A percentile compares a stretch with the other conserved stretches of the same genome.
Evolutionary conservation across 1,140 invertebrate genomes (phyloP).

Genomic region (Orius laevigatus): DNA sequence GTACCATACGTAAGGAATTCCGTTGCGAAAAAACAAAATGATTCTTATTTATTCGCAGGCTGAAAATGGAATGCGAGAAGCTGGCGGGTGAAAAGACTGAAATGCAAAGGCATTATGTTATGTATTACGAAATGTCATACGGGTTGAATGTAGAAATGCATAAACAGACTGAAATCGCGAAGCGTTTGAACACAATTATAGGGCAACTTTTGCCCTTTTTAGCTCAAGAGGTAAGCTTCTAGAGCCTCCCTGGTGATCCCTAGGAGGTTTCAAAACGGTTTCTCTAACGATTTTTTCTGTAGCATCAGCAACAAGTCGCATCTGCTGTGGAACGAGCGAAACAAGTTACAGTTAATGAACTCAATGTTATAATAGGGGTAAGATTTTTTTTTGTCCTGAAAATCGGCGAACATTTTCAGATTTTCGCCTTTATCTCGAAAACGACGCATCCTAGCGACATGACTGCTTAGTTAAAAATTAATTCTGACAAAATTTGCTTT

Average conservation of each 20-base stretch:
- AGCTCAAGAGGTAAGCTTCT: constrained; percentile 55
- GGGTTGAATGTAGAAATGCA: constrained; percentile 68
- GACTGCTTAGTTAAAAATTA: neutral
- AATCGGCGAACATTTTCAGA: neutral
- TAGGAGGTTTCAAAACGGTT: neutral
- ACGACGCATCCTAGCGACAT: too few species aligned
- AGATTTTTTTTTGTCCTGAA: constrained; percentile 24
- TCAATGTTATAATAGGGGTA: constrained; percentile 78
- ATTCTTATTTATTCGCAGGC: constrained; percentile 34
- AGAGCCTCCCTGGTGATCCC: neutral
- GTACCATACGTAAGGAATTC: constrained; percentile 61
- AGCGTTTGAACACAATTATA: constrained; percentile 79
- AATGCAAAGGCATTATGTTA: constrained; percentile 94
- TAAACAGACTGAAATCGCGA: constrained; percentile 87
- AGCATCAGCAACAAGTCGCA: constrained; percentile 86
- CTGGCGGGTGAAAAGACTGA: constrained; percentile 91
- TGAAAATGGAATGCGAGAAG: constrained; percentile 80
- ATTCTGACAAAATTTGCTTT: constrained; percentile 4
- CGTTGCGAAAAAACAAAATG: too few species aligned
- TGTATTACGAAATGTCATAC: constrained; percentile 79
- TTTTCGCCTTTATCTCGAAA: neutral
- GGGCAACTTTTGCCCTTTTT: constrained; percentile 80
- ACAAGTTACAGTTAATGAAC: constrained; percentile 86
- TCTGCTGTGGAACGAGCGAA: constrained; percentile 86
- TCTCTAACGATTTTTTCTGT: constrained; percentile 14